Evolutionary conservation across 2,797 vertebrate genomes (phyloP), one percentile per base, ranked within the genome.

Genomic region (Hemitrygon akajei): DNA sequence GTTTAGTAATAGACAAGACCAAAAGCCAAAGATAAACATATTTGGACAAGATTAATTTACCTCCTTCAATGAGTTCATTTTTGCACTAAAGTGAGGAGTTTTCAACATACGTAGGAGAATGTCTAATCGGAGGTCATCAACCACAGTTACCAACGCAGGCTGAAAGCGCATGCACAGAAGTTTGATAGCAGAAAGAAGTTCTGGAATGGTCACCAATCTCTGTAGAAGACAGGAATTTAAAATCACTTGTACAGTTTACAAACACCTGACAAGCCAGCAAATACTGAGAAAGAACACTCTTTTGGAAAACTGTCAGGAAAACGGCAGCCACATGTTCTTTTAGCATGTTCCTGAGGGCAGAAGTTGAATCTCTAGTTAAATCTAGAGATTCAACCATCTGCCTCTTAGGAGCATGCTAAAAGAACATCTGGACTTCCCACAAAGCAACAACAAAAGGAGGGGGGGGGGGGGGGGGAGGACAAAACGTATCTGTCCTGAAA

Each of bases 21-120:
- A 37, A 47, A 40, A 58, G 25, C 10, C 40, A 9, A 7, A n/a
- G 14, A 34, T n/a, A 77, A 63, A 63, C 12, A 79, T 47, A 47
- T 60, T 56, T 58, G 58, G 0, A 56, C 22, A 86, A 86, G 56
- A 86, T 56, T 66, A 94, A 94, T 97, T 95, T 95, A 99, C 99
- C 96, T 99, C 99, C 98, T 99, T 99, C 94, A 99, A 98, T 60
- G 99, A 99, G 95, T 99, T 99, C 99, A 99, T 99, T 95, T 99
- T 99, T 95, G 99, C 98, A 94, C 98, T 99, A 96, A 99, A 99
- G 95, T 99, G 99, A 56, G 99, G 99, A 0, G 99, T 99, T 95
- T 99, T 99, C 94, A 99, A 97, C 99, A 99, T 99, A 89, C 99
- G 98, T 81, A 99, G 96, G 56, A 99, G 97, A 1, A 99, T 99